Base-by-base conservation (phyloP, 2,888 invertebrate genomes). In the Polietes domitor region DNA sequence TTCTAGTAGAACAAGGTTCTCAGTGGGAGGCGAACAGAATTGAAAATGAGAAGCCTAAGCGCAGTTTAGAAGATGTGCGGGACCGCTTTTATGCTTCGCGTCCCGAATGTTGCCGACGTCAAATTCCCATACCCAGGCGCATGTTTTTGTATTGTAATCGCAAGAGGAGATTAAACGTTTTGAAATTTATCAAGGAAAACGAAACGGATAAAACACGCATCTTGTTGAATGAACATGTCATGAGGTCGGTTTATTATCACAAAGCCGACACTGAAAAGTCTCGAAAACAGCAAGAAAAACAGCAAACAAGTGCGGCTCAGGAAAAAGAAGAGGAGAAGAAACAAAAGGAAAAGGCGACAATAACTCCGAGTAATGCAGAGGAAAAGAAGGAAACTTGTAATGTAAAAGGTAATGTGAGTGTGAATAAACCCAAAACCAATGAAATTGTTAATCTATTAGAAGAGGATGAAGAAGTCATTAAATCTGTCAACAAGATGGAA, bases 221-320 rank as follows among this genome's bases (percentile, higher is more conserved):
- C 1, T 78, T 89, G 47, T 86, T 91, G 2, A 87, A 86, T 41
- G 82, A 87, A 21, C 89, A 89, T 63, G 88, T 91, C 0, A 68
- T 86, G 10, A 85, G 88, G 2, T 89, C 90, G 0, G 87, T 91
- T 6, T 88, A 88, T 41, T 90, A 87, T 76, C 92, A 91, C 81
- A 89, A 87, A 79, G 76, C 83, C 47, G 86, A 86, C 26, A 12
- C 24, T 4, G 82, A 80, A 58, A 80, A 70, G 65, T 37, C 26
- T 0, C 78, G 53, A 63, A 68, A 26, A 10, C 4, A 2, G 6
- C 7, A 17, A 37, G 47, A 41, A 24, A 61, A 58, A n/a, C 76
- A 19, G 12, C 76, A 19, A 15, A 47, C 21, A 37, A 21, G 2
- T 3, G 50, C 1, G 1, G 4, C 37, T n/a, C n/a, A 17, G 12